These are phyloP conservation scores for Myxocyprinus asiaticus DNA, from an alignment of 2,113 vertebrate genomes.

Conservation along the genomic window DNA sequence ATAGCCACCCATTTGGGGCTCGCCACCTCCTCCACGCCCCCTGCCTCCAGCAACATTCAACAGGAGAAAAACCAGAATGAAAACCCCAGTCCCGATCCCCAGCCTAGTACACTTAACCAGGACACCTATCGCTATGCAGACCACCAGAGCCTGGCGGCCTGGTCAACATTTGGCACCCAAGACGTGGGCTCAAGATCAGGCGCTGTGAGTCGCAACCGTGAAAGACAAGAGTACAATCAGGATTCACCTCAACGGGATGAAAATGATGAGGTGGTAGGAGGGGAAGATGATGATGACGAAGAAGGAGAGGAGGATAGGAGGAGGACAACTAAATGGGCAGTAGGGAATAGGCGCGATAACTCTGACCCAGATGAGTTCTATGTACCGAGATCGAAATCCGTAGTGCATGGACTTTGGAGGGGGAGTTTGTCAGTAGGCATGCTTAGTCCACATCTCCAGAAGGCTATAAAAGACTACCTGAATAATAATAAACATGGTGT, in stretches of 20 bases:
- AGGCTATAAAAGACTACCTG: conserved; percentile 89
- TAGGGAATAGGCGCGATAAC: conserved; percentile 51
- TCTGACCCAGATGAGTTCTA: conserved; percentile 79
- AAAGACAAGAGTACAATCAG: conserved; percentile 61
- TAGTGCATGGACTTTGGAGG: conserved; percentile 87
- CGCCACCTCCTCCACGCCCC: conserved; percentile 58
- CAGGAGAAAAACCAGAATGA: conserved; percentile 45
- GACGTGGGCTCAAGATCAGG: conserved; percentile 67
- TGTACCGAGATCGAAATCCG: conserved; percentile 83
- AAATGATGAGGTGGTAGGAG: conserved; percentile 50
- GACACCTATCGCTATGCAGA: conserved; percentile 66
- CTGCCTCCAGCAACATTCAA: conserved; percentile 33
- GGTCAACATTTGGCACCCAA: conserved; percentile 74
- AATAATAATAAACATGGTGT: conserved; percentile 90
- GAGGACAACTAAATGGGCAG: conserved; percentile 53
- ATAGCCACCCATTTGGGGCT: conserved; percentile 78
- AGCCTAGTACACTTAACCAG: conserved; percentile 56
- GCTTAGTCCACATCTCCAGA: conserved; percentile 90
- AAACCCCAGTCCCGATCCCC: conserved; percentile 59
- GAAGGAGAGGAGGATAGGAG: conserved; percentile 14
- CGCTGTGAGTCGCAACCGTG: conserved; percentile 58
- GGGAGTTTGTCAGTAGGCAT: conserved; percentile 84
- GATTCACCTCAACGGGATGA: conserved; percentile 37
- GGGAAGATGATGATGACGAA: conserved; percentile 54
- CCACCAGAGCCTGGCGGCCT: conserved; percentile 71